Evolutionary conservation across 2,888 invertebrate genomes (phyloP).

Genomic region (Eurytoma adleriae): DNA sequence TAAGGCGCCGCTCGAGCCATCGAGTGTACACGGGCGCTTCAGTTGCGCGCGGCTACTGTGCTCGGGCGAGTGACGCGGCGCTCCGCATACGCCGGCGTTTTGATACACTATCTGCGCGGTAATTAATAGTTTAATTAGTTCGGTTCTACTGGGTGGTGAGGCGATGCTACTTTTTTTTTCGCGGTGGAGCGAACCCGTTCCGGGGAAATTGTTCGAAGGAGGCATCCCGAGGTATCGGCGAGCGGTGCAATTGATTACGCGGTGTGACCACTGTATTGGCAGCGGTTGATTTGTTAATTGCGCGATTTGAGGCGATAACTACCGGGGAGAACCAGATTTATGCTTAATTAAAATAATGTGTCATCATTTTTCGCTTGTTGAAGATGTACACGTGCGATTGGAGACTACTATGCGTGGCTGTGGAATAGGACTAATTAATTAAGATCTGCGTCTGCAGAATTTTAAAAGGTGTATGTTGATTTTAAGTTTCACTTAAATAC

Average conservation of each 20-base stretch:
- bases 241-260: too few relatives aligned
- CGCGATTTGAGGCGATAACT: background rate
- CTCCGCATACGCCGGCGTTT: background rate
- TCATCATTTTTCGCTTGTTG: too few relatives aligned
- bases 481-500: too few relatives aligned
- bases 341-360: constrained; percentile 5
- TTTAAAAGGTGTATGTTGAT: too few relatives aligned
- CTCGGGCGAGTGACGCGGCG: background rate
- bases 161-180: background rate
- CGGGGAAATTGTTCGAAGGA: background rate
- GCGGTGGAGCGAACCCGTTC: background rate
- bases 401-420: too few relatives aligned
- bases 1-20: background rate
- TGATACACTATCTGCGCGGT: constrained; percentile 44
- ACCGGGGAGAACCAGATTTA: too few relatives aligned
- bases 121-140: constrained; percentile 56
- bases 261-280: too few relatives aligned
- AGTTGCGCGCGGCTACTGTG: background rate
- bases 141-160: constrained; percentile 18
- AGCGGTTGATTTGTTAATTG: background rate
- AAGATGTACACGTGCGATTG: too few relatives aligned
- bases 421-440: too few relatives aligned
- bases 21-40: background rate
- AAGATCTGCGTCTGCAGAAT: too few relatives aligned
- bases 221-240: background rate